Evolutionary conservation across 1,140 invertebrate species (phyloP).

Genomic region (Panulirus ornatus): DNA sequence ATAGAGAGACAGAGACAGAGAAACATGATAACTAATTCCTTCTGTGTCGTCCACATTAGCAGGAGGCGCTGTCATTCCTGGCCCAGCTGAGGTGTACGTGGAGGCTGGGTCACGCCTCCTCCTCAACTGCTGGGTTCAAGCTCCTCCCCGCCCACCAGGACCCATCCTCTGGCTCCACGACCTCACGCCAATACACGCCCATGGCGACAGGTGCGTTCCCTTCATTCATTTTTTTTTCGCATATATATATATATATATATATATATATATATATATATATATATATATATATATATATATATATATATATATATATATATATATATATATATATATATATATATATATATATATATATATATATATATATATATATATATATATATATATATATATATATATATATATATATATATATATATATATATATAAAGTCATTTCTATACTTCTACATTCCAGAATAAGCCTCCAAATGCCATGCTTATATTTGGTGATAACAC

Average conservation of each 20-base stretch:
- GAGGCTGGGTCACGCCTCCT: slow-evolving; percentile 61
- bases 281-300: too few relatives aligned
- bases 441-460: too few relatives aligned
- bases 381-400: slow-evolving; percentile 16
- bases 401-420: too few relatives aligned
- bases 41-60: slow-evolving; percentile 5
- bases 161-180: slow-evolving; percentile 55
- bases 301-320: too few relatives aligned
- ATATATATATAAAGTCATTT: too few relatives aligned
- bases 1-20: too few relatives aligned
- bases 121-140: slow-evolving; percentile 67
- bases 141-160: slow-evolving; percentile 55
- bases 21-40: not conserved
- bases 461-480: too few relatives aligned
- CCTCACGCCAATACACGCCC: slow-evolving; percentile 10
- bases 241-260: too few relatives aligned
- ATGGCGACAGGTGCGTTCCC: slow-evolving; percentile 11
- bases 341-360: not conserved
- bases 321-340: not conserved
- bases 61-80: slow-evolving; percentile 51
- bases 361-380: slow-evolving; percentile 24
- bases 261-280: too few relatives aligned
- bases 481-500: too few relatives aligned
- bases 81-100: slow-evolving; percentile 67
- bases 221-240: not conserved